Conservation (phyloP, 2,888 invertebrate species). For the Agrilus biguttatus region DNA sequence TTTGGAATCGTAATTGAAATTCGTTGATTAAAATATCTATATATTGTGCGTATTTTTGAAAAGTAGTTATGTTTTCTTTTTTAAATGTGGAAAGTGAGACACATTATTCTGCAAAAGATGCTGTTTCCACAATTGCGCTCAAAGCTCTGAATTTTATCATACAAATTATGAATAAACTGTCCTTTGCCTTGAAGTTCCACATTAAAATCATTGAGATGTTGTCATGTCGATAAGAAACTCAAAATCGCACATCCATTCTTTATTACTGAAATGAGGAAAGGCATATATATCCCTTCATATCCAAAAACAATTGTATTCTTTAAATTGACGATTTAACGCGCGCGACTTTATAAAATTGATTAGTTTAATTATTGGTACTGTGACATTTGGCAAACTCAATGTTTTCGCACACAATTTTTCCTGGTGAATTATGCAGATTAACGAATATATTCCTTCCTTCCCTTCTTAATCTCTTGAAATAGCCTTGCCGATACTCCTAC, state of each 20-base stretch:
- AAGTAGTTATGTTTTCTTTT: slow-evolving; percentile 6
- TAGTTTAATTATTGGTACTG: slow-evolving; percentile 2
- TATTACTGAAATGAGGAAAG: slow-evolving; percentile 9
- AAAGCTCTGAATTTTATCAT: slow-evolving; percentile 6
- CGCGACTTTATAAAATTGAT: background rate
- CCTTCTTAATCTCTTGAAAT: slow-evolving; percentile 8
- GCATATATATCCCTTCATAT: slow-evolving; percentile 9
- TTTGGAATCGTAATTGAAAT: slow-evolving; percentile 7
- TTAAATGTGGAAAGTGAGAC: slow-evolving; percentile 10
- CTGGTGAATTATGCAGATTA: slow-evolving; percentile 4
- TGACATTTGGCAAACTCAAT: slow-evolving; percentile 2
- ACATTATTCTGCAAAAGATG: slow-evolving; percentile 7
- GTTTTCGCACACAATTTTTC: slow-evolving; percentile 1
- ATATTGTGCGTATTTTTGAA: slow-evolving; percentile 8
- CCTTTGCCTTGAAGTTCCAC: slow-evolving; percentile 4
- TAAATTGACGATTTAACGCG: background rate
- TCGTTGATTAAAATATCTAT: slow-evolving; percentile 7
- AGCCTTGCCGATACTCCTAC: slow-evolving; percentile 11
- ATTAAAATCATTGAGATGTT: slow-evolving; percentile 8
- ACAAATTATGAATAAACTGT: slow-evolving; percentile 5
- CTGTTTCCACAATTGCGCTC: slow-evolving; percentile 3
- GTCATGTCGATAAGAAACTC: slow-evolving; percentile 1
- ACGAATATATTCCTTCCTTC: slow-evolving; percentile 9
- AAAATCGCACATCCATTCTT: slow-evolving; percentile 10
- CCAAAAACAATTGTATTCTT: slow-evolving; percentile 7